Evolutionary conservation across 1,140 invertebrate species (phyloP), one percentile per base, ranked within the genome.

Genomic region (Zaprionus davidi): DNA sequence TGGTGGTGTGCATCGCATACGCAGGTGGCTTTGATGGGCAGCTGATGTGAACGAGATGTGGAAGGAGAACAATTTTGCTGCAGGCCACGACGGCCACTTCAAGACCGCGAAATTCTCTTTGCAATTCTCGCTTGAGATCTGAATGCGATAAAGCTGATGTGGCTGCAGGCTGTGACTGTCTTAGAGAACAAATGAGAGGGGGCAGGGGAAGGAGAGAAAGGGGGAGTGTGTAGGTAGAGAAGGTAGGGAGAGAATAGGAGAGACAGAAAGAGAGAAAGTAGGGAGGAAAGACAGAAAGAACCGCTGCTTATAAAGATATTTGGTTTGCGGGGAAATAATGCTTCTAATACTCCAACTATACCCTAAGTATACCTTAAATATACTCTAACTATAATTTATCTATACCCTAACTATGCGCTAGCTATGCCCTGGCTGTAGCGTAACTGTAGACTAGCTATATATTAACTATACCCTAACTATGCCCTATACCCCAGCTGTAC

Each of bases 11-110:
- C 26, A 28, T 49, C 57, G 31, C 31, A 63, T n/a, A 67, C 76
- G 67, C 84, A 87, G 84, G 84, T 87, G 84, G 84, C 81, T 82
- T 71, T 88, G 84, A 87, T 88, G 78, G 80, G 60, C 77, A 74
- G 63, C 69, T 77, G 81, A 83, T 77, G 66, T 79, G 81, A 36
- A 72, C 63, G 67, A 64, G 26, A 34, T 34, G 11, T 2, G 69
- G 57, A 67, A 31, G 38, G 12, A 36, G 28, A 53, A 51, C 15
- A 49, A 46, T 81, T 74, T 82, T 66, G 72, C 83, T 86, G 41
- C 58, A 73, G 82, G 82, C 83, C 65, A 58, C 12, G 38, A 49
- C 22, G 46, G 22, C 15, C 49, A 71, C 49, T 71, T 69, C 59
- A 46, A 44, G 38, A 46, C 38, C 31, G 66, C 38, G 66, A 67